These are phyloP conservation scores for Ischnus inquisitorius DNA, from an alignment of 2,888 invertebrate species.

Conservation along the genomic window DNA sequence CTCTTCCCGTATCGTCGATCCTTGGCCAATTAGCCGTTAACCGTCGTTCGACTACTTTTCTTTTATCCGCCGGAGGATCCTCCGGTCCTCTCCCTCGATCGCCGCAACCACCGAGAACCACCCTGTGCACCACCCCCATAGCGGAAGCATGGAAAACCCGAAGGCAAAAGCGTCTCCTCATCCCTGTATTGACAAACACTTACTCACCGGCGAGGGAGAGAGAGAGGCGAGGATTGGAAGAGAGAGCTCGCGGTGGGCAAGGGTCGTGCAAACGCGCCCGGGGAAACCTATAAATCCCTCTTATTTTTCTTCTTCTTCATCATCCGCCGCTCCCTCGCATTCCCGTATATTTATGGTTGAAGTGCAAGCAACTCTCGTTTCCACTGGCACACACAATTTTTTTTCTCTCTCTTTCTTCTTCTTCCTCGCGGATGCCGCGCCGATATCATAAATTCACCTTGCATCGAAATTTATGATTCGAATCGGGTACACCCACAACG, in stretches of 20 bases:
- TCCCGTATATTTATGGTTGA: constrained; percentile 33
- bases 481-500: constrained; percentile 12
- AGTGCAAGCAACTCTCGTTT: constrained; percentile 6
- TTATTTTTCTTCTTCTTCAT: constrained; percentile 45
- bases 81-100: constrained; percentile 5
- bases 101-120: constrained; percentile 7
- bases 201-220: constrained; percentile 6
- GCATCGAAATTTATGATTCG: constrained; percentile 31
- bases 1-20: constrained; percentile 17
- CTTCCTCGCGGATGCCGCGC: constrained; percentile 11
- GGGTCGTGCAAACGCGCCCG: constrained; percentile 29
- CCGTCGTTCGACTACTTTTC: constrained; percentile 24
- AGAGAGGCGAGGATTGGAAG: constrained; percentile 3
- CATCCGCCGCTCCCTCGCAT: constrained; percentile 10
- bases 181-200: constrained; percentile 49
- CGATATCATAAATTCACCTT: constrained; percentile 32
- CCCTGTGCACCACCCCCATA: background rate
- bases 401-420: background rate
- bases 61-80: background rate
- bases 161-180: constrained; percentile 26
- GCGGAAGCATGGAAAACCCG: constrained; percentile 16
- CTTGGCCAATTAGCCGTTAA: constrained; percentile 24
- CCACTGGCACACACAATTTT: constrained; percentile 7
- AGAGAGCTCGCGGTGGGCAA: constrained; percentile 6
- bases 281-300: constrained; percentile 48